Evolutionary conservation across 2,113 vertebrate species (phyloP).

Genomic region (Andinoacara biseriatus): DNA sequence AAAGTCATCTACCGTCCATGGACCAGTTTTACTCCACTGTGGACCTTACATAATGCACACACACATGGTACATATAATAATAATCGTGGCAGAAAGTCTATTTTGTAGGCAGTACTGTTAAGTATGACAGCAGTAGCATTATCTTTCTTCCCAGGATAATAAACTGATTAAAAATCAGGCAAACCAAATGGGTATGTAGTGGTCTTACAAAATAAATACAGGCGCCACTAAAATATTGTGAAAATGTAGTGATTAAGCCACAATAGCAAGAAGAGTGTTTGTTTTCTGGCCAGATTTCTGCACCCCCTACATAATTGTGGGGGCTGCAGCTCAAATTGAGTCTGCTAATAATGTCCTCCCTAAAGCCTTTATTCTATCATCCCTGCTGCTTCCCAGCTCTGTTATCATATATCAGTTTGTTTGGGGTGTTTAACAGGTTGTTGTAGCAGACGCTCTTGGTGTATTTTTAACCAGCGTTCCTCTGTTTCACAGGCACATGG

Average conservation of each 20-base stretch:
- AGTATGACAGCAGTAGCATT: not conserved
- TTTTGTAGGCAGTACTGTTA: not conserved
- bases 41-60: not conserved
- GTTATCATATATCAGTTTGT: conserved; percentile 1
- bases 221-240: not conserved
- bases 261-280: not conserved
- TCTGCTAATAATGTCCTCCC: not conserved
- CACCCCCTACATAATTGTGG: not conserved
- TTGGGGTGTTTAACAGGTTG: not conserved
- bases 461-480: conserved; percentile 6
- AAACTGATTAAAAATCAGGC: not conserved
- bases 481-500: conserved; percentile 90
- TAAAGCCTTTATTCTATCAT: not conserved
- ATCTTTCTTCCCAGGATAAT: not conserved
- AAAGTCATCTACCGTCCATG: not conserved
- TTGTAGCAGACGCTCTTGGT: not conserved
- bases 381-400: not conserved
- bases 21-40: too few relatives aligned
- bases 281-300: not conserved
- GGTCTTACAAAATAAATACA: not conserved
- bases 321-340: too few relatives aligned
- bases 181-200: not conserved
- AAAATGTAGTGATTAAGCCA: not conserved
- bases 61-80: not conserved
- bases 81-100: not conserved